A percentile compares a stretch with the other conserved stretches of the same genome.
phyloP scores from a whole-genome alignment of 2,797 vertebrate genomes.

The Lagorchestes hirsutus region DNA sequence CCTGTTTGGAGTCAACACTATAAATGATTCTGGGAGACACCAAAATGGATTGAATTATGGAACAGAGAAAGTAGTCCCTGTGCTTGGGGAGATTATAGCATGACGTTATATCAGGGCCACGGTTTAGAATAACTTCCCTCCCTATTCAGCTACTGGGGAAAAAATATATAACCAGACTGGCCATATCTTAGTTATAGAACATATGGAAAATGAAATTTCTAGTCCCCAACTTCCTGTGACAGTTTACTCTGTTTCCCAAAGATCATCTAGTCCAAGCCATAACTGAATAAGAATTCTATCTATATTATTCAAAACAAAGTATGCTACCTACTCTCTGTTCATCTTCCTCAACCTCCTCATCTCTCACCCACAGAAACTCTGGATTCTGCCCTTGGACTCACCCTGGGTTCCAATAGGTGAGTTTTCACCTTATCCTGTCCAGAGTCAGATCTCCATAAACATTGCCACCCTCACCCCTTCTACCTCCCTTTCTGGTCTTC shows the following conservation, averaged over 20 bases:
- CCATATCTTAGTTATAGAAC: not conserved
- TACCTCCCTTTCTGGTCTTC: not conserved
- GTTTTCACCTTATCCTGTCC: not conserved
- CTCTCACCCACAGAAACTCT: not conserved
- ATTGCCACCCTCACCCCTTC: not conserved
- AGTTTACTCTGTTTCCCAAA: not conserved
- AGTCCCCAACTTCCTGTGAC: not conserved
- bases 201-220: not conserved
- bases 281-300: not conserved
- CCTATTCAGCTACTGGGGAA: not conserved
- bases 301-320: not conserved
- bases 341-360: not conserved
- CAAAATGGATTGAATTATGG: not conserved
- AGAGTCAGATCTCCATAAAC: not conserved
- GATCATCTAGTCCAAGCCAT: not conserved
- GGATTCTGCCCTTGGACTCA: not conserved
- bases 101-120: not conserved
- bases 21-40: not conserved
- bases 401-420: not conserved
- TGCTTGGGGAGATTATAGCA: not conserved
- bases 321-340: not conserved
- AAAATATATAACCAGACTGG: not conserved
- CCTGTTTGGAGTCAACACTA: not conserved
- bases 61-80: not conserved
- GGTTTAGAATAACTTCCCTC: not conserved